Evolutionary conservation across 2,888 invertebrate genomes (phyloP).

Genomic region (Melanophora roralis): DNA sequence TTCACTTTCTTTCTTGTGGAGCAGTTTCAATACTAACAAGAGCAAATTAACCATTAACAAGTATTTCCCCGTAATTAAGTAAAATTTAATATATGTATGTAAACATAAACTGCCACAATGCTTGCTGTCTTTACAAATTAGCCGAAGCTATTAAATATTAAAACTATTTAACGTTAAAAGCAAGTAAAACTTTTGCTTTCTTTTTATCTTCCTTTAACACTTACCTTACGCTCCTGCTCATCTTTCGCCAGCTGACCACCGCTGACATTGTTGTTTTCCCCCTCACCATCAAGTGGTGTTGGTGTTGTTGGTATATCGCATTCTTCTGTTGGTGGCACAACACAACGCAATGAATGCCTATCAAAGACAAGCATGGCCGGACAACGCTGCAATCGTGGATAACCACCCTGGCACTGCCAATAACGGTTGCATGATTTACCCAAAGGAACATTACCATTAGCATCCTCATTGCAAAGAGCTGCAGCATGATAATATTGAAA

Average conservation of each 20-base stretch:
- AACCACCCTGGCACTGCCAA: constrained; percentile 96
- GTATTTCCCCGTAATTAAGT: too few relatives aligned
- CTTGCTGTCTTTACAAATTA: background rate
- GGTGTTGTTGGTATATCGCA: constrained; percentile 90
- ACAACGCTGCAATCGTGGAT: constrained; percentile 92
- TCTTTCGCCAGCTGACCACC: constrained; percentile 66
- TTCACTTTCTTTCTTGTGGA: too few relatives aligned
- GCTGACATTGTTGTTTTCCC: constrained; percentile 64
- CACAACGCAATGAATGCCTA: constrained; percentile 87
- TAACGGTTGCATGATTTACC: constrained; percentile 96
- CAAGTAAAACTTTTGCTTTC: background rate
- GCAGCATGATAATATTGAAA: background rate
- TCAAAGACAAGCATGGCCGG: constrained; percentile 95
- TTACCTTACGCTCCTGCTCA: constrained; percentile 70
- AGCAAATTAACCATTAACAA: too few relatives aligned
- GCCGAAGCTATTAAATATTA: constrained; percentile 9
- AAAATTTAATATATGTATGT: background rate
- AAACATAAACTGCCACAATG: background rate
- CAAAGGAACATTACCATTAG: constrained; percentile 93
- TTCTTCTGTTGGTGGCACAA: constrained; percentile 93
- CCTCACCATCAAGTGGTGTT: constrained; percentile 80
- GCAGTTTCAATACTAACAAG: too few relatives aligned
- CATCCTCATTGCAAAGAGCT: constrained; percentile 94
- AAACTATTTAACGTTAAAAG: background rate
- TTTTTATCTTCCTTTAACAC: constrained; percentile 8